phyloP scores from a whole-genome alignment of 2,888 invertebrate genomes.

The Clunio marinus region DNA sequence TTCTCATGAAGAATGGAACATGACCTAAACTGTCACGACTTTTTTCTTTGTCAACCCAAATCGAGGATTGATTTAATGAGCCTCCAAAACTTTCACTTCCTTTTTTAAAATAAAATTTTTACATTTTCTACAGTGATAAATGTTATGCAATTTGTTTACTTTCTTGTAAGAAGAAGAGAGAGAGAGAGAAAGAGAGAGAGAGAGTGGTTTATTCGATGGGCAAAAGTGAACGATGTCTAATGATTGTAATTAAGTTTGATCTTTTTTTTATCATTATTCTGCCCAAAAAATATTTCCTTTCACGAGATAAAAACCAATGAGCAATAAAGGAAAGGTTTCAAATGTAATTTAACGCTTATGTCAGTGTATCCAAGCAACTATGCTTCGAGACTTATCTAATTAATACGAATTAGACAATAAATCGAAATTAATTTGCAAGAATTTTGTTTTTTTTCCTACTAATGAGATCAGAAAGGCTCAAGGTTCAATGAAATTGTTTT shows the following conservation, averaged over 20 bases:
- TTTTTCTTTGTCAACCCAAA: constrained; percentile 11
- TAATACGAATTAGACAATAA: constrained; percentile 34
- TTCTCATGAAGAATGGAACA: too few relatives aligned
- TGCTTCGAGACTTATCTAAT: constrained; percentile 8
- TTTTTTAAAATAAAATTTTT: too few relatives aligned
- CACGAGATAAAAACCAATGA: constrained; percentile 19
- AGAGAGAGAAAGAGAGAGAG: not conserved
- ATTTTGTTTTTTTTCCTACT: not conserved
- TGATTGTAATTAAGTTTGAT: constrained; percentile 17
- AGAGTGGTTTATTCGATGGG: not conserved
- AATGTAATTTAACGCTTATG: too few relatives aligned
- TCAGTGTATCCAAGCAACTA: not conserved
- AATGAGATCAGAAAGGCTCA: not conserved
- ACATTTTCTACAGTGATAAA: not conserved
- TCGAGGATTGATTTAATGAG: constrained; percentile 22
- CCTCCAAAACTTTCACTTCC: not conserved
- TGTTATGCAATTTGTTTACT: not conserved
- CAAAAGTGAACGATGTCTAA: not conserved
- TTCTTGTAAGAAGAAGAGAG: not conserved
- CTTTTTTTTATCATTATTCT: not conserved
- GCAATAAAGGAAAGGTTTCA: not conserved
- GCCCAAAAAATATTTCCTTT: too few relatives aligned
- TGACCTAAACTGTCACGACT: constrained; percentile 18
- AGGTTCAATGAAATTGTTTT: too few relatives aligned
- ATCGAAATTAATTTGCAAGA: constrained; percentile 34